A percentile compares a stretch with the other conserved stretches of the same genome.
phyloP scores from a whole-genome alignment of 2,797 vertebrate genomes.

The Melanotaenia pygmaea region DNA sequence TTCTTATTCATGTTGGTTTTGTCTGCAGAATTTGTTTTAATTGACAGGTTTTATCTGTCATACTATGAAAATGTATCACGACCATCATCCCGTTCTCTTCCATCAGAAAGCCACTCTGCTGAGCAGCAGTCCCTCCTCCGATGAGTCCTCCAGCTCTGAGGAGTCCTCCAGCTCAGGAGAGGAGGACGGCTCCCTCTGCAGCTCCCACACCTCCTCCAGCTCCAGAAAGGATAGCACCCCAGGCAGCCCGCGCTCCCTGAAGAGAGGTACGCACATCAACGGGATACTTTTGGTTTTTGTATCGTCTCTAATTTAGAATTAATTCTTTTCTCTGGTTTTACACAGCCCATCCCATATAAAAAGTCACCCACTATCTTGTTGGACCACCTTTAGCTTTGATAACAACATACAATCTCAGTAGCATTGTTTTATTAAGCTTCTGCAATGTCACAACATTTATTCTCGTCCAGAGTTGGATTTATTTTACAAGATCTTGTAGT shows the following conservation, averaged over 20 bases:
- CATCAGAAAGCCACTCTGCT: constrained; percentile 92
- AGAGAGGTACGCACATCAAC: constrained; percentile 85
- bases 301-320: too few relatives aligned
- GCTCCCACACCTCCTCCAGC: constrained; percentile 88
- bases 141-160: constrained; percentile 92
- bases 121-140: constrained; percentile 89
- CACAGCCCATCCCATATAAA: too few relatives aligned
- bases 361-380: too few relatives aligned
- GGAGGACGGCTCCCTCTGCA: constrained; percentile 88
- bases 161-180: constrained; percentile 94
- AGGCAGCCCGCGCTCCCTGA: constrained; percentile 90
- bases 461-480: too few relatives aligned
- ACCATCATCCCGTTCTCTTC: neutral
- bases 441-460: too few relatives aligned
- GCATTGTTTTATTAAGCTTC: too few relatives aligned
- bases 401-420: too few relatives aligned
- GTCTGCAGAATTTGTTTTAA: neutral
- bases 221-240: constrained; percentile 86
- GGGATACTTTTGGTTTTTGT: too few relatives aligned
- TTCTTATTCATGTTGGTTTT: neutral
- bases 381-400: too few relatives aligned
- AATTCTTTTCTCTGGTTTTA: too few relatives aligned
- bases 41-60: neutral
- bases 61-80: neutral
- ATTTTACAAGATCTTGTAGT: too few relatives aligned